Evolutionary conservation across 2,888 invertebrate species (phyloP).

Genomic region (Geophilus truncorum): DNA sequence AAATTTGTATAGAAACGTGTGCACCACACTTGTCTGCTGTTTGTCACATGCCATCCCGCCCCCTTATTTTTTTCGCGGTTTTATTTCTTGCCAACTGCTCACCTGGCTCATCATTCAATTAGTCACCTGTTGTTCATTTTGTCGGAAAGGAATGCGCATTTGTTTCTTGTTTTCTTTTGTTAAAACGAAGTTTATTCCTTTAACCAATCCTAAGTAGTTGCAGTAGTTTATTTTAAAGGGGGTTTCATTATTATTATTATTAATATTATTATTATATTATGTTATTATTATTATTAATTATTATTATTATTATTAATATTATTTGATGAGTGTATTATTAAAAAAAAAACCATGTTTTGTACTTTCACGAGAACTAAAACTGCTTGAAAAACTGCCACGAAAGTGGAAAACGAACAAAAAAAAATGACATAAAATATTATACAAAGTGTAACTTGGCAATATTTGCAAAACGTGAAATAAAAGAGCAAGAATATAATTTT

Average conservation of each 20-base stretch:
- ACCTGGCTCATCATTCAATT: slow-evolving; percentile 22
- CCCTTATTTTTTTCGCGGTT: neutral
- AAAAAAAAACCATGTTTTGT: slow-evolving; percentile 11
- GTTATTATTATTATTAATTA: neutral
- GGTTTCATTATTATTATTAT: neutral
- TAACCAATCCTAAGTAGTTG: neutral
- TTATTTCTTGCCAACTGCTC: neutral
- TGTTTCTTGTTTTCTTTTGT: neutral
- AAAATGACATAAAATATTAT: neutral
- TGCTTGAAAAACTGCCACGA: slow-evolving; percentile 15
- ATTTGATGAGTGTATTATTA: slow-evolving; percentile 17
- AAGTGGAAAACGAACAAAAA: slow-evolving; percentile 1
- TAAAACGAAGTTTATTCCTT: neutral
- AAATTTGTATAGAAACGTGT: neutral
- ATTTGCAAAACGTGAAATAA: slow-evolving; percentile 23
- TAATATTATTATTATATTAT: neutral
- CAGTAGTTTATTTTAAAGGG: neutral
- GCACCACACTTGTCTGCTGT: slow-evolving; percentile 24
- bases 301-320: neutral
- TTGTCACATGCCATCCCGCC: neutral
- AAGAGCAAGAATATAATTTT: slow-evolving; percentile 18
- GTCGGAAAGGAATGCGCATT: slow-evolving; percentile 5
- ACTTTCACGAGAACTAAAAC: slow-evolving; percentile 25
- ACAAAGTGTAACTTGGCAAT: slow-evolving; percentile 23
- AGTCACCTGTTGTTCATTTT: slow-evolving; percentile 6